Base-by-base conservation (phyloP, 1,140 invertebrate species). In the Temnothorax nylanderi region DNA sequence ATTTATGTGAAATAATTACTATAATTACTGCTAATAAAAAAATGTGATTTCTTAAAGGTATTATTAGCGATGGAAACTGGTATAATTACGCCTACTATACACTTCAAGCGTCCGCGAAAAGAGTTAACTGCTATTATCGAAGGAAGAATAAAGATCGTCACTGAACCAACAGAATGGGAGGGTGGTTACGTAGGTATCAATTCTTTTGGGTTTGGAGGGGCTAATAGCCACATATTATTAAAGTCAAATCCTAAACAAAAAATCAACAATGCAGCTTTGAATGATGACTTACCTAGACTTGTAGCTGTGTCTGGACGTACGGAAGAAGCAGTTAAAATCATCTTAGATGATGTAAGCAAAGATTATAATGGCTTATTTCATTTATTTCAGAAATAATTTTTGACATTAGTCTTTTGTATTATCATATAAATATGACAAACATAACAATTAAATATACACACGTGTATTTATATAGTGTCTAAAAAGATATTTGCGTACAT, bases 31-130 rank as follows among this genome's bases (percentile, higher is more conserved):
- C 8, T 3, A 21, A 2, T 16, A 62, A 26, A 34, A n/a, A 8
- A 34, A 34, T 81, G 7, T 54, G 6, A 26, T 41, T 5, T 37
- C 1, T 21, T 60, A 67, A 92, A 96, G 95, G 93, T 96, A 1
- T 87, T 98, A 3, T 96, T 98, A 78, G 96, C 97, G 0, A 97
- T 98, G 96, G 97, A 98, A 93, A 95, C 95, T 26, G 96, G 96
- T 21, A 87, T 95, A 0, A 26, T 97, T 98, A 74, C 97, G 10
- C 96, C 97, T 5, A 98, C 98, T 93, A 94, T 98, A 3, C 97
- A 98, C 91, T 98, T 96, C 90, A 96, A 96, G 11, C 95, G 89
- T 8, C 97, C 97, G 2, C 97, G 96, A 78, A 95, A 97, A 44
- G 96, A 97, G 62, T 97, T 98, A 37, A 95, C 96, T 56, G 96